Base-by-base conservation (phyloP, 64 coral and sea anemone species). In the Catalaphyllia jardinei region DNA sequence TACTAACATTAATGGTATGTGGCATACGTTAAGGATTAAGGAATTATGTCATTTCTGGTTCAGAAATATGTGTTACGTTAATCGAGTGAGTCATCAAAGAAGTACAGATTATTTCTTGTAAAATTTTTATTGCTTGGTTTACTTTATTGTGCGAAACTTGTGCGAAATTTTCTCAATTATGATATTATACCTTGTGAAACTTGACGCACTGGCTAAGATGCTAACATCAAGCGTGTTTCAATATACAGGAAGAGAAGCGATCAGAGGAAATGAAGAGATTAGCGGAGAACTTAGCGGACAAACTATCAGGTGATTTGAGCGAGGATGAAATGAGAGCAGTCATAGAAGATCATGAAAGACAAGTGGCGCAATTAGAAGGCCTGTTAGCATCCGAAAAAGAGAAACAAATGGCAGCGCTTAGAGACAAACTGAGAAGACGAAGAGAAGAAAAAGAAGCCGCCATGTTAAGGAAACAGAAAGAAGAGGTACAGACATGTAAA, bases 371-470 rank as follows among this genome's bases (percentile, higher is more conserved):
- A 15, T 91, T 95, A 28, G 96, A 94, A 74, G 79, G 87, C 29
- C 62, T 82, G 24, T 67, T 98, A 17, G 93, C 90, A 19, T 57
- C 90, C 0, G 93, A 95, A 20, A 98, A 95, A 79, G 90, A 98
- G 46, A 89, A 78, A 59, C 93, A 98, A 39, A 74, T 95, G 77
- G 87, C 91, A 46, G 86, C 87, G 0, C 52, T 98, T 51, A 87
- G 91, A 50, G 96, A 98, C 4, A 98, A 94, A 87, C 83, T 95
- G 80, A 89, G 83, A 72, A 67, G 72, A 60, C 75, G 93, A 72
- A 89, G 96, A 75, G 93, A 98, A 79, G 93, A 98, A 71, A 98
- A 78, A 79, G 93, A 98, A 61, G 96, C 96, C 9, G 96, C 93
- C 13, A 29, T 98, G 15, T 84, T 95, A 8, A 91, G 77, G 55